phyloP scores from a whole-genome alignment of 1,140 invertebrate genomes.

The Lepeophtheirus salmonis region DNA sequence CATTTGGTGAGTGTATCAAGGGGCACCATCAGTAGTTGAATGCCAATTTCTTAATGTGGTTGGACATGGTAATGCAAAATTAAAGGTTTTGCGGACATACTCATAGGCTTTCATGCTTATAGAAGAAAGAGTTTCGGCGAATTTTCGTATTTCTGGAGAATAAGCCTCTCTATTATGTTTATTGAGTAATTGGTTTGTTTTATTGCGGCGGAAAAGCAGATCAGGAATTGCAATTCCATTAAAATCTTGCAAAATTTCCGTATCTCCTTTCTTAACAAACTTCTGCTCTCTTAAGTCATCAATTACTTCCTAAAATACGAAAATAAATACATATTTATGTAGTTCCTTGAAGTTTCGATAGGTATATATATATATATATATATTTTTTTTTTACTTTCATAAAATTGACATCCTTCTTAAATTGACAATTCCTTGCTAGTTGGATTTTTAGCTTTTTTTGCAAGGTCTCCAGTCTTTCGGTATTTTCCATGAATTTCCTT shows the following conservation, averaged over 20 bases:
- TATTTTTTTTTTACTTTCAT: too few species aligned
- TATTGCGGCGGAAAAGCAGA: not conserved
- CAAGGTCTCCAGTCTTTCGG: too few species aligned
- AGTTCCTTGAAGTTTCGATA: too few species aligned
- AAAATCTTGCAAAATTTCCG: not conserved
- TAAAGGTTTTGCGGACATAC: conserved; percentile 3
- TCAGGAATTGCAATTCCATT: not conserved
- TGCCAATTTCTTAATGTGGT: conserved; percentile 1
- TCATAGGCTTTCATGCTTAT: conserved; percentile 1
- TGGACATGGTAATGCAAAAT: not conserved
- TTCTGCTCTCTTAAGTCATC: not conserved
- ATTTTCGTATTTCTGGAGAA: not conserved
- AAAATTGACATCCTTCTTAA: too few species aligned
- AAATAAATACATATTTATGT: too few species aligned
- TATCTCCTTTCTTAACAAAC: not conserved
- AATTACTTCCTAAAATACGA: not conserved
- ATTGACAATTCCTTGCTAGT: too few species aligned
- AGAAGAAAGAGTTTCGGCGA: not conserved
- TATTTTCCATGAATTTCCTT: too few species aligned
- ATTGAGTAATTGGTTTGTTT: not conserved
- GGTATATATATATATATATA: too few species aligned
- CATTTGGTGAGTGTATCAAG: too few species aligned
- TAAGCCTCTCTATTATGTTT: not conserved
- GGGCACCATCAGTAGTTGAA: conserved; percentile 3
- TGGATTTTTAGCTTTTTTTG: too few species aligned